These are phyloP conservation scores for Pseudorhombus dupliciocellatus DNA, from an alignment of 2,113 vertebrate genomes.

Conservation along the genomic window DNA sequence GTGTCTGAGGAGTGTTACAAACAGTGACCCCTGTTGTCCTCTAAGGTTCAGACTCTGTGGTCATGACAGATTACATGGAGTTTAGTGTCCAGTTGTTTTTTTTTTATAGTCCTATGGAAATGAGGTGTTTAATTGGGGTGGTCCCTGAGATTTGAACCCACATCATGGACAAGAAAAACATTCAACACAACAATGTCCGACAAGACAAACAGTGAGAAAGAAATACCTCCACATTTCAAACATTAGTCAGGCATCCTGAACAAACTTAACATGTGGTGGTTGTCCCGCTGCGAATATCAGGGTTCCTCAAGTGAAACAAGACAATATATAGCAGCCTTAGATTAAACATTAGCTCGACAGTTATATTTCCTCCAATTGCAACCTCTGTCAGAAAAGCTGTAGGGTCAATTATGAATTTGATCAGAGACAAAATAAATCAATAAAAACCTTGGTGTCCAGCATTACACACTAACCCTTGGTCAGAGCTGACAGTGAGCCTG, in stretches of 20 bases:
- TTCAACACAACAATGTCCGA: neutral
- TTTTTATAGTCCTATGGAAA: neutral
- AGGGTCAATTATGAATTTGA: neutral
- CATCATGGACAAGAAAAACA: neutral
- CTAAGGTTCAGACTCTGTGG: neutral
- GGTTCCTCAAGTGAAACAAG: neutral
- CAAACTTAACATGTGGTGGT: neutral
- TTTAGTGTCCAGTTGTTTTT: neutral
- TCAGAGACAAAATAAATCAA: neutral
- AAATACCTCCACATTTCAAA: neutral
- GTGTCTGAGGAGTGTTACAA: neutral
- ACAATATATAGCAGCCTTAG: neutral
- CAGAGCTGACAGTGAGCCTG: neutral
- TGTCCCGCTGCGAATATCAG: neutral
- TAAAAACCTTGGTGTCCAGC: too few relatives aligned
- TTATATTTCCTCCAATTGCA: neutral
- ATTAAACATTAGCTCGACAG: neutral
- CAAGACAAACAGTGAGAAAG: neutral
- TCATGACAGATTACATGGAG: neutral
- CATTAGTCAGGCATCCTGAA: neutral
- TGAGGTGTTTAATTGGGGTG: neutral
- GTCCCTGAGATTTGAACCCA: neutral
- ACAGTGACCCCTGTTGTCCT: neutral
- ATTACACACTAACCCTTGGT: neutral
- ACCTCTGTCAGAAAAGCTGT: neutral